Conservation (phyloP, 1,140 invertebrate species). For the Conus ventricosus region DNA sequence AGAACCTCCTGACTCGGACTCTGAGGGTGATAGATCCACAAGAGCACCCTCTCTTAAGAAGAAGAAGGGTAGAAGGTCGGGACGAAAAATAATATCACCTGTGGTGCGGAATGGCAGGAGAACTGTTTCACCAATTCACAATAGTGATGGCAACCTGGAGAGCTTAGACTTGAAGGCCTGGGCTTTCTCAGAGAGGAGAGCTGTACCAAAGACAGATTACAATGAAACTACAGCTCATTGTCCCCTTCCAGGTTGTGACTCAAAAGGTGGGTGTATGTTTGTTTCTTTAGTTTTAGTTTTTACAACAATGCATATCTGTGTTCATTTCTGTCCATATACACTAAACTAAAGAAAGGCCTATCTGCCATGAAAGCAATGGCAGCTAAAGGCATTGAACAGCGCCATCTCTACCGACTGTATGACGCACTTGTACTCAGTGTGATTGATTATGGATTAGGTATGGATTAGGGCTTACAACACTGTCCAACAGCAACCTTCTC, state of each 20-base stretch:
- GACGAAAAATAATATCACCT: background rate
- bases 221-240: conserved; percentile 78
- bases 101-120: background rate
- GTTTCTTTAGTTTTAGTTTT: background rate
- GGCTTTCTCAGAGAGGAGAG: conserved; percentile 62
- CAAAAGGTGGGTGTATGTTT: conserved; percentile 73
- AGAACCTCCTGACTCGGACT: conserved; percentile 28
- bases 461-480: no score
- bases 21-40: conserved; percentile 28
- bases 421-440: no score
- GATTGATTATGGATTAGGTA: no score
- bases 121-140: background rate
- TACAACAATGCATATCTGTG: no score
- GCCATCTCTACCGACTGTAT: no score
- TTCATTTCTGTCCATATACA: no score
- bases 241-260: conserved; percentile 91
- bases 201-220: conserved; percentile 67
- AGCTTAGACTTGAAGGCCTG: conserved; percentile 45
- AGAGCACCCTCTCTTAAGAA: conserved; percentile 38
- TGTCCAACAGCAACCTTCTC: no score
- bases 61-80: conserved; percentile 22
- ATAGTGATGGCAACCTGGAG: conserved; percentile 38
- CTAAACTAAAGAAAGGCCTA: no score
- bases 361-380: no score
- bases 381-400: no score